A percentile compares a stretch with the other conserved stretches of the same genome.
phyloP scores from a whole-genome alignment of 1,140 invertebrate species.

The Zophobas atratus region DNA sequence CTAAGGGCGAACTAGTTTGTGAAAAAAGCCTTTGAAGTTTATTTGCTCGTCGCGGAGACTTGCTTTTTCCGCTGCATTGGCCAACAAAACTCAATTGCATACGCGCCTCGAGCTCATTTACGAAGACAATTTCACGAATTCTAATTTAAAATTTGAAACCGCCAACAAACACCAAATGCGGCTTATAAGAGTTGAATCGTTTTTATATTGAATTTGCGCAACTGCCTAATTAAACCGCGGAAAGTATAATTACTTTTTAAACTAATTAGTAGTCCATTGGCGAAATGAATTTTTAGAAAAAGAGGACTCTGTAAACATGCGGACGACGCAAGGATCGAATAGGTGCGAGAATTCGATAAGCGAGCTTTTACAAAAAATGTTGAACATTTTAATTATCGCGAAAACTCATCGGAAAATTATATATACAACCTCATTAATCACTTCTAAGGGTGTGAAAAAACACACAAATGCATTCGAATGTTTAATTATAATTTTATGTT shows the following conservation, averaged over 20 bases:
- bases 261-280: conserved; percentile 20
- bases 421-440: too few relatives aligned
- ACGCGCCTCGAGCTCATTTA: conserved; percentile 27
- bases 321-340: too few relatives aligned
- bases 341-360: too few relatives aligned
- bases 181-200: conserved; percentile 30
- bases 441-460: too few relatives aligned
- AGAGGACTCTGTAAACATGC: neutral
- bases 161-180: conserved; percentile 34
- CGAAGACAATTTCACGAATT: conserved; percentile 32
- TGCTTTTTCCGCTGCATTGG: conserved; percentile 4
- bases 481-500: too few relatives aligned
- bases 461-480: too few relatives aligned
- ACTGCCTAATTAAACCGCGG: conserved; percentile 34
- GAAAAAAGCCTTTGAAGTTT: conserved; percentile 3
- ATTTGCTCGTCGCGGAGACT: neutral
- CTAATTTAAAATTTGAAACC: conserved; percentile 40
- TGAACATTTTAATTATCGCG: too few relatives aligned
- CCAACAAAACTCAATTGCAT: conserved; percentile 18
- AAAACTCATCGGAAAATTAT: too few relatives aligned
- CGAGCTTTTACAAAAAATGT: too few relatives aligned
- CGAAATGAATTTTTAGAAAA: conserved; percentile 10
- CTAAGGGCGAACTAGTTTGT: neutral
- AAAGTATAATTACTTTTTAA: conserved; percentile 37
- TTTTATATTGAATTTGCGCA: conserved; percentile 33